A percentile compares a stretch with the other conserved stretches of the same genome.
Conservation (phyloP, 2,888 invertebrate species). For the Melanargia galathea region DNA sequence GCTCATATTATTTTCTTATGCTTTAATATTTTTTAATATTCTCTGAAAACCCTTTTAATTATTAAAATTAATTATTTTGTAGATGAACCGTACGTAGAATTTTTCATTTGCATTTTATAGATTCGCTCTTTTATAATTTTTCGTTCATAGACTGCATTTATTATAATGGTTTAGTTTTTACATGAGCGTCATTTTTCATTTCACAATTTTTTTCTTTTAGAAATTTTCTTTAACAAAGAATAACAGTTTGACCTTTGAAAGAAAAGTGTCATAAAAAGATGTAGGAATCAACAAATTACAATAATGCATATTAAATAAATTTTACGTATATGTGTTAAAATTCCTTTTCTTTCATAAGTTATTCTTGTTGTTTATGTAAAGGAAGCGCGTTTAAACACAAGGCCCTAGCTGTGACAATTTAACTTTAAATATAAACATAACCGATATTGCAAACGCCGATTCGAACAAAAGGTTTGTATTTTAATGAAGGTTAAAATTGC, state of each 20-base stretch:
- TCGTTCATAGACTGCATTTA: slow-evolving; percentile 12
- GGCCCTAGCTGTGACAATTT: not conserved
- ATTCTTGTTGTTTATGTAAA: not conserved
- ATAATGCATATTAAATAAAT: not conserved
- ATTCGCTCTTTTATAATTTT: not conserved
- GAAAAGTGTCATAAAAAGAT: not conserved
- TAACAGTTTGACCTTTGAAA: slow-evolving; percentile 11
- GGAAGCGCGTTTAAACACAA: not conserved
- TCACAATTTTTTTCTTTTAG: not conserved
- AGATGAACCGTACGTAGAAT: not conserved
- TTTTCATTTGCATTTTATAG: slow-evolving; percentile 16
- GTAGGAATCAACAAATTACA: not conserved
- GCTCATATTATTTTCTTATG: slow-evolving; percentile 33
- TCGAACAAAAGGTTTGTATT: not conserved
- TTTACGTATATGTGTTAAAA: not conserved
- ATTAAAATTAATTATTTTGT: not conserved
- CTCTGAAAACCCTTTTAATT: slow-evolving; percentile 5
- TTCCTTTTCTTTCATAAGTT: slow-evolving; percentile 12
- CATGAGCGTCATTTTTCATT: not conserved
- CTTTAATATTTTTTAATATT: slow-evolving; percentile 19
- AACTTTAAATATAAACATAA: not conserved
- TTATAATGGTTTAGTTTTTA: slow-evolving; percentile 6
- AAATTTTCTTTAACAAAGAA: not conserved
- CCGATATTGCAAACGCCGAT: slow-evolving; percentile 1
- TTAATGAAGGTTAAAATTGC: not conserved